phyloP scores from a whole-genome alignment of 2,797 vertebrate genomes.

The Sorex maritimensis region DNA sequence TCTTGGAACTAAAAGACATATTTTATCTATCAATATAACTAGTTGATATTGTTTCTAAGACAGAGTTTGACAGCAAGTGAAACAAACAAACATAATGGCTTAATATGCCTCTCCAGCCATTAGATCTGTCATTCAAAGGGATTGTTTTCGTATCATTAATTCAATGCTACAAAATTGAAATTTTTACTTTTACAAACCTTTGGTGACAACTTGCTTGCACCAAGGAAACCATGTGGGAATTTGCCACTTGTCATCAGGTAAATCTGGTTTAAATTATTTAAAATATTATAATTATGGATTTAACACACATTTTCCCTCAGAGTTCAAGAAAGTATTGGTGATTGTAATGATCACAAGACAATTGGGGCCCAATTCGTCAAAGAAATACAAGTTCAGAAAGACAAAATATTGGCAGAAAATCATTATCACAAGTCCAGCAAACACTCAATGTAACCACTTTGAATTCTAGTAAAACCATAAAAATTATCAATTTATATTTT shows the following conservation, averaged over 20 bases:
- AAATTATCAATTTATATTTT: constrained; percentile 57
- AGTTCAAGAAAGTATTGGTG: constrained; percentile 69
- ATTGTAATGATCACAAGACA: constrained; percentile 61
- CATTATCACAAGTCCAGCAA: constrained; percentile 2
- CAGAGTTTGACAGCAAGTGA: constrained; percentile 68
- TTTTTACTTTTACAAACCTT: constrained; percentile 76
- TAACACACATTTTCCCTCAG: constrained; percentile 72
- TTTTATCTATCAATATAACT: constrained; percentile 79
- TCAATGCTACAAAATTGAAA: constrained; percentile 70
- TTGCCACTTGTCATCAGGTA: constrained; percentile 70
- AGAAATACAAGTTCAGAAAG: constrained; percentile 64
- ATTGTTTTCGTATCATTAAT: constrained; percentile 39
- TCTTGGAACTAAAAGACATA: constrained; percentile 77
- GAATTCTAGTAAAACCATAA: constrained; percentile 67
- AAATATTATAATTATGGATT: constrained; percentile 70
- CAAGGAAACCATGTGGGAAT: constrained; percentile 61
- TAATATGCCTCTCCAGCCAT: constrained; percentile 77
- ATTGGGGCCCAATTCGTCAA: constrained; percentile 67
- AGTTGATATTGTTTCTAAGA: constrained; percentile 80
- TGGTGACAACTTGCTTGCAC: constrained; percentile 52
- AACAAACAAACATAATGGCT: constrained; percentile 79
- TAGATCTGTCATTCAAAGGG: constrained; percentile 62
- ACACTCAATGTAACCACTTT: constrained; percentile 7
- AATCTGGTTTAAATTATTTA: constrained; percentile 61
- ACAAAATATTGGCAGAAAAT: constrained; percentile 48